Evolutionary conservation across 2,113 vertebrate genomes (phyloP).

Genomic region (Lamprotornis superbus): DNA sequence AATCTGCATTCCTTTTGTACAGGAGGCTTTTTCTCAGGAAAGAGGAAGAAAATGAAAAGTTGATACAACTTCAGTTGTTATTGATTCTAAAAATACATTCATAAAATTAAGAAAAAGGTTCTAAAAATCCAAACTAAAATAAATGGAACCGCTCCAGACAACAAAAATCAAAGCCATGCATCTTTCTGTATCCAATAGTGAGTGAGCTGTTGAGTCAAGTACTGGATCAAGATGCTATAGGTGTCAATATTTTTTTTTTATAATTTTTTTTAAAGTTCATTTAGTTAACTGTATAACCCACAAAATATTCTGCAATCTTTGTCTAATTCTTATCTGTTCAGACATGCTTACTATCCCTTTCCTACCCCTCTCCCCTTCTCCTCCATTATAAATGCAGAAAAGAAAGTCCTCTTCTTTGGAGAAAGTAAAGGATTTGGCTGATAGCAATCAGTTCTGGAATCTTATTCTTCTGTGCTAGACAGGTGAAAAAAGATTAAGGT

Average conservation of each 20-base stretch:
- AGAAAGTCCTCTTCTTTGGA: neutral
- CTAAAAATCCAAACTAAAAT: neutral
- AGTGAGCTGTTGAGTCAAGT: neutral
- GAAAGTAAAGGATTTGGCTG: neutral
- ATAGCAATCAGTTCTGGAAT: neutral
- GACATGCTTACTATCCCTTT: too few species aligned
- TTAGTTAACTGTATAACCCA: neutral
- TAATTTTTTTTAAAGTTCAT: neutral
- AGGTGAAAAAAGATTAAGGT: neutral
- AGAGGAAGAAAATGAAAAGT: neutral
- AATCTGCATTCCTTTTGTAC: neutral
- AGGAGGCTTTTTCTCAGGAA: neutral
- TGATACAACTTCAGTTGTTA: neutral
- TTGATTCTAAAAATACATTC: neutral
- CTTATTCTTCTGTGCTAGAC: neutral
- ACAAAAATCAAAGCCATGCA: neutral
- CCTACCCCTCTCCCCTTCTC: fast-evolving
- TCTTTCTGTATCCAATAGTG: neutral
- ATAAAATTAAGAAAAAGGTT: neutral
- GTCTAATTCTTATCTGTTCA: neutral
- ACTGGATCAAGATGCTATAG: neutral
- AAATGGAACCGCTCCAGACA: neutral
- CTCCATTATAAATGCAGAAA: neutral
- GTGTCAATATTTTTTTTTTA: neutral
- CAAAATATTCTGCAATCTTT: neutral